These are phyloP conservation scores for Acanthurus tractus DNA, from an alignment of 2,797 vertebrate species.

Conservation along the genomic window DNA sequence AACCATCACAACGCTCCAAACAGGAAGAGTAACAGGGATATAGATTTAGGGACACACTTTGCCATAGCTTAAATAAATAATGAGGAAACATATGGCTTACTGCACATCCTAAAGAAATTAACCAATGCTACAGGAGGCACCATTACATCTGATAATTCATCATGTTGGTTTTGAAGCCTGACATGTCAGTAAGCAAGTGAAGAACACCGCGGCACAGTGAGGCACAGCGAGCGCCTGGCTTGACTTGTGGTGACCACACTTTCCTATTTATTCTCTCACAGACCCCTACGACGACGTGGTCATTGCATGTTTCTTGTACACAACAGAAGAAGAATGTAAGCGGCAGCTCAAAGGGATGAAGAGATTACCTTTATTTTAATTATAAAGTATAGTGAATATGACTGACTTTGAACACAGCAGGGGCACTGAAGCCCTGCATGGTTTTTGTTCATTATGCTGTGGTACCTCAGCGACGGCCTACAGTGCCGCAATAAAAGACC, in stretches of 20 bases:
- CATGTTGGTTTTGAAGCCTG: background rate
- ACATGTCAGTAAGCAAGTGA: constrained; percentile 4
- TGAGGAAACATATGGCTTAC: constrained; percentile 63
- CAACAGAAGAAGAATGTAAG: constrained; percentile 64
- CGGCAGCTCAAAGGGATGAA: constrained; percentile 78
- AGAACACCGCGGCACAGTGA: background rate
- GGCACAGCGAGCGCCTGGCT: constrained; percentile 18
- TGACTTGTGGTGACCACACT: constrained; percentile 33
- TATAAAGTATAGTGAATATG: constrained; percentile 82
- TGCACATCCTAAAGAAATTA: constrained; percentile 48
- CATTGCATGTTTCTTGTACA: constrained; percentile 46
- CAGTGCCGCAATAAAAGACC: constrained; percentile 82
- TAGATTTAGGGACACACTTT: constrained; percentile 64
- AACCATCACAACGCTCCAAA: constrained; percentile 60
- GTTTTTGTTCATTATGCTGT: constrained; percentile 83
- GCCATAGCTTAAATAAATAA: constrained; percentile 77
- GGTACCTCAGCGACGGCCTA: constrained; percentile 75
- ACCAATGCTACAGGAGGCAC: constrained; percentile 38
- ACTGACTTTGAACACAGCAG: constrained; percentile 87
- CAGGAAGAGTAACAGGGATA: constrained; percentile 42
- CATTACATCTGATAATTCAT: constrained; percentile 22
- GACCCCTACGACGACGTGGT: constrained; percentile 38
- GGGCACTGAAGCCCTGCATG: constrained; percentile 69
- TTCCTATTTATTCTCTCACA: constrained; percentile 30
- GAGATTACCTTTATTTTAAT: constrained; percentile 86